Percentiles rank a stretch among this genome's conserved stretches.
Conservation (phyloP, 1,140 invertebrate genomes). For the Brachionus rubens region DNA sequence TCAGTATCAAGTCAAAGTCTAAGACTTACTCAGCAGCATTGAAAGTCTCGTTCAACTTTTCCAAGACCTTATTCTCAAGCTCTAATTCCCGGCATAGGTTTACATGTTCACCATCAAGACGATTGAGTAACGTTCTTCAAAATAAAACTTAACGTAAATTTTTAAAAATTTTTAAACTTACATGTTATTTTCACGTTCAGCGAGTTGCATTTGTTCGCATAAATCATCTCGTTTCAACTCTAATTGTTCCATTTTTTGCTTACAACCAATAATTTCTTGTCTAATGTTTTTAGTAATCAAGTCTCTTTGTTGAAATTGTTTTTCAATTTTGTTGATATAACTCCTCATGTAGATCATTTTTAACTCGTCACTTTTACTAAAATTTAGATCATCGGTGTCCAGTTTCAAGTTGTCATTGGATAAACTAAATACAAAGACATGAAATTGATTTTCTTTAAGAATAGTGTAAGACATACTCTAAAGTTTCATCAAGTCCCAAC, state of each 20-base stretch:
- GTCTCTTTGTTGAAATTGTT: constrained; percentile 54
- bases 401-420: constrained; percentile 48
- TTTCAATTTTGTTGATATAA: constrained; percentile 54
- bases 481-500: background rate
- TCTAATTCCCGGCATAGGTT: constrained; percentile 53
- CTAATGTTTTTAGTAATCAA: constrained; percentile 54
- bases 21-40: constrained; percentile 56
- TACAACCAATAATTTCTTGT: constrained; percentile 56
- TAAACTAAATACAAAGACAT: too few species aligned
- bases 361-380: constrained; percentile 55
- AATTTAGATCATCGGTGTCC: constrained; percentile 50
- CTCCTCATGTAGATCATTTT: constrained; percentile 57
- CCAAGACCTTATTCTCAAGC: constrained; percentile 53
- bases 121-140: constrained; percentile 52
- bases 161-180: constrained; percentile 47
- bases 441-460: background rate
- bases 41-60: constrained; percentile 52
- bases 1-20: background rate
- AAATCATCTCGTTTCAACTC: constrained; percentile 53
- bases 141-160: background rate
- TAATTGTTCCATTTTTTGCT: constrained; percentile 51
- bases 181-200: constrained; percentile 52
- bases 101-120: constrained; percentile 53
- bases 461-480: background rate
- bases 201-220: constrained; percentile 51